Evolutionary conservation across 2,113 vertebrate genomes (phyloP).

Genomic region (Dromaius novaehollandiae): DNA sequence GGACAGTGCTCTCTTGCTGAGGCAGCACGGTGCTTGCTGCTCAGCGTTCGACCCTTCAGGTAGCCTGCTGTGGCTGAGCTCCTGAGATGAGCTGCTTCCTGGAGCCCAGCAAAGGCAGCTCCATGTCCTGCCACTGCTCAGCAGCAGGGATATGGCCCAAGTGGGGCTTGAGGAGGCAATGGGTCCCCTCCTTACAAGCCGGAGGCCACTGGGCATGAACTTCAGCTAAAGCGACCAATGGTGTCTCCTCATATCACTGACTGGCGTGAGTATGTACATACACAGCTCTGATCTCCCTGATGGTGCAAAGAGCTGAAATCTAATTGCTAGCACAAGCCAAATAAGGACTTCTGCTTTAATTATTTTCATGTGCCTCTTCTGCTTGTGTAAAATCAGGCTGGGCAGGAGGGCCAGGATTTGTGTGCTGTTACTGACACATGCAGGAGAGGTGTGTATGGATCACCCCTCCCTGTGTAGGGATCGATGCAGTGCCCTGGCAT

Average conservation of each 20-base stretch:
- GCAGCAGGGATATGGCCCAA: neutral
- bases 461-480: neutral
- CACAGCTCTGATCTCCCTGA: accelerated
- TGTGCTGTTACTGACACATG: neutral
- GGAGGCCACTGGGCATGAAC: neutral
- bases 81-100: neutral
- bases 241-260: accelerated
- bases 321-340: neutral
- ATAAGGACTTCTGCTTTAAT: neutral
- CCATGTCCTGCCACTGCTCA: neutral
- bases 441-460: neutral
- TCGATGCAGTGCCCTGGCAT: conserved; percentile 18
- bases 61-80: neutral
- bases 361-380: neutral
- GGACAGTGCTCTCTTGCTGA: neutral
- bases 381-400: neutral
- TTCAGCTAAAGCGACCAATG: neutral
- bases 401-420: neutral
- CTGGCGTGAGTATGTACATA: neutral
- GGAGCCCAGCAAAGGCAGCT: neutral
- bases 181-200: accelerated
- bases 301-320: neutral
- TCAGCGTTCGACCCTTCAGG: accelerated
- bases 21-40: neutral
- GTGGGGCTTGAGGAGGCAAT: neutral